Base-by-base conservation (phyloP, 2,797 vertebrate species). In the Adrianichthys oophorus region DNA sequence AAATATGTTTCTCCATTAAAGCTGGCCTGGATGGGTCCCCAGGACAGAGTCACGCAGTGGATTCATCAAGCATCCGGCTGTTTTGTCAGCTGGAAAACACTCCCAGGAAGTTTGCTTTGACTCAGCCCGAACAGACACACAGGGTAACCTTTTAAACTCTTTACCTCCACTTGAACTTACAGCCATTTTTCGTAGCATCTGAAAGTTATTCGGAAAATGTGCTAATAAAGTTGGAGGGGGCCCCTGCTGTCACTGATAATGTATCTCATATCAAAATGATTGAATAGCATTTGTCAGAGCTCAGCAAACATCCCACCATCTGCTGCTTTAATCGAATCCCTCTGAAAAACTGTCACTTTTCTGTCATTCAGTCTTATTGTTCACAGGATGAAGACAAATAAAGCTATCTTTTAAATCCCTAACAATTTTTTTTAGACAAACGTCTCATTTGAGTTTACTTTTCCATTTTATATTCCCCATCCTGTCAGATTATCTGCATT, bases 401-500 rank as follows among this genome's bases (percentile, higher is more conserved):
- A 44, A 46, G n/a, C 67, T 72, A 45, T 51, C 59, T 74, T 73
- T 64, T 41, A 37, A 68, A 56, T 70, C 40, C 58, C 19, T 21
- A 29, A 29, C 58, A 51, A 42, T 21, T 48, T 48, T n/a, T 44
- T 41, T 40, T 59, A 56, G 41, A 32, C 55, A 67, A 65, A 55
- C 14, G 19, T 73, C 65, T 69, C 56, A 61, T 72, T 53, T 59
- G 71, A 52, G 65, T 68, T 67, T 69, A 78, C 68, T 80, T 75
- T 62, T 57, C 41, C 56, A 53, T 75, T 80, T 73, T 70, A 41
- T 71, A 71, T 75, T 68, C 69, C 52, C 54, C 59, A 87, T 89
- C 88, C 88, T 91, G 78, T 84, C 83, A 90, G 77, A 37, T 37
- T 37, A 37, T 37, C 10, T 37, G 69, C 76, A 85, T 69, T 47